These are phyloP conservation scores for Caiman crocodilus DNA, from an alignment of 2,797 vertebrate genomes.

Conservation along the genomic window DNA sequence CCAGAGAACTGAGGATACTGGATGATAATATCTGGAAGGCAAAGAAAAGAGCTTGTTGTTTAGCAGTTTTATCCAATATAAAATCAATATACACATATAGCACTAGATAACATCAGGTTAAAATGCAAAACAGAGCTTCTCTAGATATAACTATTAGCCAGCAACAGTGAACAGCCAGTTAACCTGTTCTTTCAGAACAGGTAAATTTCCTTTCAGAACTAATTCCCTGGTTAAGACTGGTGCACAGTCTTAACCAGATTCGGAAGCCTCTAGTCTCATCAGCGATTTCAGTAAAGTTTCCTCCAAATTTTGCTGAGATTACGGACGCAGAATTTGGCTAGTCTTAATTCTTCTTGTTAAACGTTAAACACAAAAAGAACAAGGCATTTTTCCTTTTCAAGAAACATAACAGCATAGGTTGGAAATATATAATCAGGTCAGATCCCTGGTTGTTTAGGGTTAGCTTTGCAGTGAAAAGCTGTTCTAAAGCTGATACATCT, in stretches of 20 bases:
- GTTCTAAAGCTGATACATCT: not conserved
- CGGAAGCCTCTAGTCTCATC: not conserved
- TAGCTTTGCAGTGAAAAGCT: not conserved
- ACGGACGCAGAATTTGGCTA: not conserved
- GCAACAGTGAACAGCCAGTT: not conserved
- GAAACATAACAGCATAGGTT: not conserved
- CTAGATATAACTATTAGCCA: not conserved
- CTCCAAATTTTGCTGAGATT: not conserved
- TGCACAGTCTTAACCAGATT: not conserved
- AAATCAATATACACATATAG: not conserved
- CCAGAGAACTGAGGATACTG: slow-evolving; percentile 94
- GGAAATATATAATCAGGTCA: not conserved
- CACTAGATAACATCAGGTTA: not conserved
- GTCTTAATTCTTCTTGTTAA: not conserved
- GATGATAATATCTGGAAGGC: slow-evolving; percentile 85
- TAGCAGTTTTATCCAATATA: slow-evolving; percentile 6
- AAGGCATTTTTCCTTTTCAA: not conserved
- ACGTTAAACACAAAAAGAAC: not conserved
- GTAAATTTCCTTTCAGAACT: not conserved
- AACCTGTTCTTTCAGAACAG: slow-evolving; percentile 9
- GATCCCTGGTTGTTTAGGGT: not conserved
- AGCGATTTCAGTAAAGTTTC: not conserved
- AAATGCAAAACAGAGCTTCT: slow-evolving; percentile 16
- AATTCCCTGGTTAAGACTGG: slow-evolving; percentile 18
- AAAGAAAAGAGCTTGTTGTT: slow-evolving; percentile 31